Conservation (phyloP, 2,797 vertebrate genomes). For the Eidolon dupreanum region DNA sequence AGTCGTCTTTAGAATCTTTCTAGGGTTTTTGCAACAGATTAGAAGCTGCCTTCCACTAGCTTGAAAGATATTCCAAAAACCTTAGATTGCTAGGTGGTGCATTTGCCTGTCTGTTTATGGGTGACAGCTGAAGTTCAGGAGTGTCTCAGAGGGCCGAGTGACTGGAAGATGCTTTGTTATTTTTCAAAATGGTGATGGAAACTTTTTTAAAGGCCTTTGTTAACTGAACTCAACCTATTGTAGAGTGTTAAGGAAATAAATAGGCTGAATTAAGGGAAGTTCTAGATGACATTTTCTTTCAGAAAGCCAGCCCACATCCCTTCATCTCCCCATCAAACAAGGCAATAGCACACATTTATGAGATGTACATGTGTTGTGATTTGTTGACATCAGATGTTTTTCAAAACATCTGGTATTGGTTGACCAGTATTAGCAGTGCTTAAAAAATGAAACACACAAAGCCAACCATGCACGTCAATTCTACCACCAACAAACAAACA, state of each 20-base stretch:
- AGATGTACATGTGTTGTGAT: background rate
- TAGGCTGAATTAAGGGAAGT: background rate
- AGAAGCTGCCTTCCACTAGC: background rate
- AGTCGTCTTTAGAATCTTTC: background rate
- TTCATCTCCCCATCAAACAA: background rate
- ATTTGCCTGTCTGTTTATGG: background rate
- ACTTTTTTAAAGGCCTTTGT: background rate
- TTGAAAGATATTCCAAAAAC: background rate
- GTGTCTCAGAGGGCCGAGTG: background rate
- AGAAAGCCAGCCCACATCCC: background rate
- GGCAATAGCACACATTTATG: background rate
- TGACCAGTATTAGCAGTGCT: background rate
- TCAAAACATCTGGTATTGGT: background rate
- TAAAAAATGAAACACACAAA: constrained; percentile 6
- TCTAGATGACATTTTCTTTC: background rate
- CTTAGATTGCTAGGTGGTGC: background rate
- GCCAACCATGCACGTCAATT: background rate
- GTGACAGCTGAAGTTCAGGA: background rate
- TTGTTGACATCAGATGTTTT: background rate
- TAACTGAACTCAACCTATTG: background rate
- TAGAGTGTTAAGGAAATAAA: background rate
- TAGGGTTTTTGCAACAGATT: background rate
- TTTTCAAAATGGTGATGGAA: constrained; percentile 10
- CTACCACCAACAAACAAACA: background rate
- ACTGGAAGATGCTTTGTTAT: background rate